Percentiles rank a stretch among this genome's conserved stretches.
Conservation (phyloP, 2,113 vertebrate genomes). For the Thunnus maccoyii region DNA sequence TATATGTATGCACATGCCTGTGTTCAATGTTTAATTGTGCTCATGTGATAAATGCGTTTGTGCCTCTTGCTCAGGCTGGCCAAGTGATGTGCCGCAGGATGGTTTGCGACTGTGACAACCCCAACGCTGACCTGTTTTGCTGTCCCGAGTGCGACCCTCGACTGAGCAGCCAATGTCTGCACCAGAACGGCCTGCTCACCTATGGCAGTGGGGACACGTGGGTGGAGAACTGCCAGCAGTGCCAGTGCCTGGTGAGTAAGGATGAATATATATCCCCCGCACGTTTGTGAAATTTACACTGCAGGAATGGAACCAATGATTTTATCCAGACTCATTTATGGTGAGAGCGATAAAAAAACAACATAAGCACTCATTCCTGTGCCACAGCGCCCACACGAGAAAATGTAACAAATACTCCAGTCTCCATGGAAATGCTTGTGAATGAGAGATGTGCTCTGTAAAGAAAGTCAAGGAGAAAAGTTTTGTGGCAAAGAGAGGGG, state of each 20-base stretch:
- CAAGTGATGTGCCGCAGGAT: slow-evolving; percentile 97
- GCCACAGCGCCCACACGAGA: slow-evolving; percentile 33
- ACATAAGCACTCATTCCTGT: neutral
- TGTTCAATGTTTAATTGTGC: slow-evolving; percentile 20
- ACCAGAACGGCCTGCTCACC: slow-evolving; percentile 92
- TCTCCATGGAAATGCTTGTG: slow-evolving; percentile 66
- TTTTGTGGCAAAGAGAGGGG: slow-evolving; percentile 37
- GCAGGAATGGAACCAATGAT: neutral
- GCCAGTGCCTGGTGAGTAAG: slow-evolving; percentile 94
- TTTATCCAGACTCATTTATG: slow-evolving; percentile 6
- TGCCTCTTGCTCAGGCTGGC: slow-evolving; percentile 83
- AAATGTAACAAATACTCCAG: slow-evolving; percentile 33
- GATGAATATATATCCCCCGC: neutral
- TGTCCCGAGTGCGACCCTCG: slow-evolving; percentile 97
- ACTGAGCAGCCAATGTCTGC: slow-evolving; percentile 95
- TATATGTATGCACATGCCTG: neutral
- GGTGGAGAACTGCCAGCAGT: slow-evolving; percentile 97
- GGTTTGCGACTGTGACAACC: slow-evolving; percentile 99
- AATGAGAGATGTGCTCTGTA: slow-evolving; percentile 39
- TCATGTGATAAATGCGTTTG: slow-evolving; percentile 4
- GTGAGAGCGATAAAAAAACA: slow-evolving; percentile 1
- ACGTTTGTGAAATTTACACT: neutral
- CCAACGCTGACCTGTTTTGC: slow-evolving; percentile 96
- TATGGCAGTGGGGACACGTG: slow-evolving; percentile 97
- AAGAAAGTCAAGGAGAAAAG: slow-evolving; percentile 70